Base-by-base conservation (phyloP, 2,113 vertebrate species). In the Salvator merianae region DNA sequence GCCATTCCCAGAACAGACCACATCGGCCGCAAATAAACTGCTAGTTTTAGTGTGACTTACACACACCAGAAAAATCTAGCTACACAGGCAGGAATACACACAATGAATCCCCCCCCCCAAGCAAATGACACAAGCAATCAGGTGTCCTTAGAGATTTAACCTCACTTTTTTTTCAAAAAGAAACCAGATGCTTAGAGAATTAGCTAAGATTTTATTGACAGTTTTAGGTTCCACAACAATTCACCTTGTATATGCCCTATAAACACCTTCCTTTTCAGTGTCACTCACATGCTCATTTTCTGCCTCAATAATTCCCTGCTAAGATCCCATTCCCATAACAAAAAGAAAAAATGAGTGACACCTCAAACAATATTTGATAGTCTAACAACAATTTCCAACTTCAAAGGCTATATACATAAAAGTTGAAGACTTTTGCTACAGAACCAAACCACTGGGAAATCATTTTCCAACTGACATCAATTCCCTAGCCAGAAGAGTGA, bases 351-450 rank as follows among this genome's bases (percentile, higher is more conserved):
- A 94, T 96, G 96, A 96, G 91, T 97, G 96, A 96, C 96, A 96
- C 95, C 96, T 97, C 96, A 96, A 96, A 97, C 95, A 96, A 95
- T 94, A 93, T 95, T 94, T 95, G 93, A 95, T 95, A 97, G 93
- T 94, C 95, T 95, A 96, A 96, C 95, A 96, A 96, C 95, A 96
- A 96, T 96, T 96, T 96, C 91, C 94, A 94, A 94, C 96, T 96
- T 96, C 96, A 96, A 96, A 96, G 95, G 92, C 92, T 93, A 95
- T 94, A 93, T 94, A 97, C 96, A 97, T 97, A 95, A 97, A 97
- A 97, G 96, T 96, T 96, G 96, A 96, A 96, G 95, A 96, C 94
- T 96, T 96, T 95, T 95, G 94, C 96, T 96, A 95, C 94, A 96
- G 95, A 93, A 93, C 94, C 93, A 95, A 95, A 88, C 96, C 95